Conservation (phyloP, 2,797 vertebrate species). For the Chaunax sp. region DNA sequence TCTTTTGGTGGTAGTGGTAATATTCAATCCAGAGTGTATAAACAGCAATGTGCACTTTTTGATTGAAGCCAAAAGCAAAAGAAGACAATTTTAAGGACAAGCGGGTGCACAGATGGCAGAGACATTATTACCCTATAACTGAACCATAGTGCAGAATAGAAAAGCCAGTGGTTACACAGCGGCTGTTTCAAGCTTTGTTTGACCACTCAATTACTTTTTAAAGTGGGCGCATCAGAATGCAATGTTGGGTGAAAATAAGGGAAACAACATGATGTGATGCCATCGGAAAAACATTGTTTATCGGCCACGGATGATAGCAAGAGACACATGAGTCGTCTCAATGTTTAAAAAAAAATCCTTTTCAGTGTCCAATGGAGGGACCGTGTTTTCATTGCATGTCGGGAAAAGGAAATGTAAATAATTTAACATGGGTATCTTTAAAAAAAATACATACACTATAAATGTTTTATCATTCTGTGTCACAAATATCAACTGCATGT, state of each 20-base stretch:
- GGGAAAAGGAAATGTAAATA: constrained; percentile 25
- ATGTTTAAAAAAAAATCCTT: neutral
- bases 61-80: constrained; percentile 49
- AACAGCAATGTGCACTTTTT: constrained; percentile 27
- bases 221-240: constrained; percentile 71
- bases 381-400: constrained; percentile 12
- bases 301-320: constrained; percentile 42
- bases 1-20: constrained; percentile 1
- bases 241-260: constrained; percentile 66
- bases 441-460: neutral
- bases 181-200: constrained; percentile 65
- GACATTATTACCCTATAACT: constrained; percentile 64
- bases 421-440: constrained; percentile 1
- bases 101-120: constrained; percentile 67
- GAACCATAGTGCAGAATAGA: constrained; percentile 58
- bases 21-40: constrained; percentile 8
- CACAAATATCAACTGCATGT: constrained; percentile 21
- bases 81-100: constrained; percentile 60
- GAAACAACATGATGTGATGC: constrained; percentile 51
- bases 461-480: constrained; percentile 19
- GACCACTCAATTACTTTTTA: constrained; percentile 74
- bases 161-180: constrained; percentile 49
- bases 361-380: neutral
- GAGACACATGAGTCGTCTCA: constrained; percentile 21
- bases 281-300: constrained; percentile 43